Percentiles rank a stretch among this genome's conserved stretches.
Evolutionary conservation across 37 sponge, comb jelly and placozoan species (phyloP).

Genomic region (Theonella swinhoei): DNA sequence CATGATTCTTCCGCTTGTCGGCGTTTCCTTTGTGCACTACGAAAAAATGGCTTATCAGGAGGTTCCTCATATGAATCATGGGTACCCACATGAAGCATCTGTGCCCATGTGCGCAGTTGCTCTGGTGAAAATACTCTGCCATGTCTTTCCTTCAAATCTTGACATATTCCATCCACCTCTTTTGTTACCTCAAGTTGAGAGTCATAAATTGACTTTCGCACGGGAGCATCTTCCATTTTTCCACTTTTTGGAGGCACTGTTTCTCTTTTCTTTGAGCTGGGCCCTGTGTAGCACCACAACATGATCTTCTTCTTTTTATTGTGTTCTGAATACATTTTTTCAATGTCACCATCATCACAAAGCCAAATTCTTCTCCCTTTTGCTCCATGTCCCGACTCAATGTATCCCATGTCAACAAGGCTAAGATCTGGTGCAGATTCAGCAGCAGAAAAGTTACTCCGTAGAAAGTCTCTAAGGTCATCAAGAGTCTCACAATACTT

Average conservation of each 20-base stretch:
- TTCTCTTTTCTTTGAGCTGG: not conserved
- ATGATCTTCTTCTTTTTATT: not conserved
- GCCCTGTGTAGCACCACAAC: not conserved
- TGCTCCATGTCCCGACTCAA: conserved; percentile 18
- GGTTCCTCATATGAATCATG: conserved; percentile 2
- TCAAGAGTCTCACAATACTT: too few relatives aligned
- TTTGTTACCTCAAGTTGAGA: not conserved
- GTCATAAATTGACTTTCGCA: not conserved
- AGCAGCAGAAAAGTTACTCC: too few relatives aligned
- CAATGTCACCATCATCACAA: conserved; percentile 4
- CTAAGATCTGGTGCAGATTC: not conserved
- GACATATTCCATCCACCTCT: not conserved
- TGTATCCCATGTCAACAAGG: conserved; percentile 13
- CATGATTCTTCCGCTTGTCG: not conserved
- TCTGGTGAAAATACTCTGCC: not conserved
- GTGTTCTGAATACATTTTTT: conserved; percentile 4
- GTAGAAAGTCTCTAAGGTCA: too few relatives aligned
- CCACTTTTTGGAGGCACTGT: not conserved
- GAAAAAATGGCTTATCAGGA: conserved; percentile 1
- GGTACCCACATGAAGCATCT: too few relatives aligned
- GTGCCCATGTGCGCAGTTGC: conserved; percentile 9
- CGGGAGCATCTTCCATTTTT: not conserved
- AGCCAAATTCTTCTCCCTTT: conserved; percentile 25
- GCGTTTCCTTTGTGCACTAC: not conserved
- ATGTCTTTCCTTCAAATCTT: conserved; percentile 4